Evolutionary conservation across 2,113 vertebrate genomes (phyloP).

Genomic region (Ctenomys sociabilis): DNA sequence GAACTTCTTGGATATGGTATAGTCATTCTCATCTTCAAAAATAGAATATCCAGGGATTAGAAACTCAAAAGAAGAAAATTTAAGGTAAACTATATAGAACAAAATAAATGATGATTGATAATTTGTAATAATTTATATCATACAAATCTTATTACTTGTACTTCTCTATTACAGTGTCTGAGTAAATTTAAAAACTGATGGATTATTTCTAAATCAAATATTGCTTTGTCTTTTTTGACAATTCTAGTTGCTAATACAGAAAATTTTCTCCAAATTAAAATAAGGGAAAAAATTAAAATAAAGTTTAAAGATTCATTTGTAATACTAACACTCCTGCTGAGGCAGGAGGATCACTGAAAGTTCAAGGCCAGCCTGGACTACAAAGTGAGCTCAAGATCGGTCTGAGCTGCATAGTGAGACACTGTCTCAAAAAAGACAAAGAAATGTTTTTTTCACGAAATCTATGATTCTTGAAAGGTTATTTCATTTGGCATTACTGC

Average conservation of each 20-base stretch:
- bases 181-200: neutral
- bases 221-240: neutral
- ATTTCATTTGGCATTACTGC: neutral
- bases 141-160: conserved; percentile 11
- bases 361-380: too few relatives aligned
- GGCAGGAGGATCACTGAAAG: too few relatives aligned
- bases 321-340: too few relatives aligned
- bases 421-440: too few relatives aligned
- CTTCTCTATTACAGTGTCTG: neutral
- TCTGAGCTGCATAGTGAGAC: too few relatives aligned
- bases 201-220: conserved; percentile 20
- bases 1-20: neutral
- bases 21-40: neutral
- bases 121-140: neutral
- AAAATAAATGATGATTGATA: neutral
- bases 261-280: neutral
- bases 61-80: neutral
- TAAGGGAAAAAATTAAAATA: conserved; percentile 16
- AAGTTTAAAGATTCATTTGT: neutral
- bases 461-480: neutral
- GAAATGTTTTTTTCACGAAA: neutral
- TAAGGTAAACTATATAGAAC: neutral
- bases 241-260: neutral
- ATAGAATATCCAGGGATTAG: neutral
- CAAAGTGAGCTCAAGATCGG: too few relatives aligned